Evolutionary conservation across 1,140 invertebrate genomes (phyloP).

Genomic region (Atopsyche davidsoni): DNA sequence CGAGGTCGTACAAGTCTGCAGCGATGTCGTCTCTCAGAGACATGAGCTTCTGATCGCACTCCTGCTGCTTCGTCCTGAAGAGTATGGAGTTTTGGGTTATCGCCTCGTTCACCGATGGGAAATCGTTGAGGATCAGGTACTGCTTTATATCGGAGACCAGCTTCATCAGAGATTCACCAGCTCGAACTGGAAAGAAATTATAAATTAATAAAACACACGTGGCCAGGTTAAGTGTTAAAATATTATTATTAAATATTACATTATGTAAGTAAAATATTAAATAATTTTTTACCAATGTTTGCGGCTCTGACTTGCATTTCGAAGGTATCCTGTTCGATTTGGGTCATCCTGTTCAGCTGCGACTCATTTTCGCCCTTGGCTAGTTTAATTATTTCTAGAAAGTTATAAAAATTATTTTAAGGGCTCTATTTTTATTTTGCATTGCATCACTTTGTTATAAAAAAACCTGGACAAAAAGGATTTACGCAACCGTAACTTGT

Average conservation of each 20-base stretch:
- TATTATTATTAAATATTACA: constrained; percentile 1
- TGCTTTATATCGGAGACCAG: constrained; percentile 95
- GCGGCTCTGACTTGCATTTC: constrained; percentile 95
- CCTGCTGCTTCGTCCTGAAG: constrained; percentile 81
- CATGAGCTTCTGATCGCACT: constrained; percentile 91
- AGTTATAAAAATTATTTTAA: constrained; percentile 16
- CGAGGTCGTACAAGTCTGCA: constrained; percentile 89
- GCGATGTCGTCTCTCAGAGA: constrained; percentile 90
- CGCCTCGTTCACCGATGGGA: constrained; percentile 93
- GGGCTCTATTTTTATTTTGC: not conserved
- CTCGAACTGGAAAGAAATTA: constrained; percentile 59
- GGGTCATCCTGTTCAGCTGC: constrained; percentile 79
- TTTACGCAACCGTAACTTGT: not conserved
- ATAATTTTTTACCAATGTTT: constrained; percentile 69
- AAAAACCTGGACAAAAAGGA: not conserved
- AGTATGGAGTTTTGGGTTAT: constrained; percentile 86
- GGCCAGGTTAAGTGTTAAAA: constrained; percentile 27
- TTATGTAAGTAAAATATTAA: not conserved
- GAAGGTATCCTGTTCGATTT: constrained; percentile 91
- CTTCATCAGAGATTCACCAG: constrained; percentile 94
- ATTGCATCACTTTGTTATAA: not conserved
- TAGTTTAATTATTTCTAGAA: constrained; percentile 86
- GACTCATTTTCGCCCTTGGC: constrained; percentile 89
- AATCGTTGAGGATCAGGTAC: constrained; percentile 94
- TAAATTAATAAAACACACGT: constrained; percentile 11